These are phyloP conservation scores for Ophraella communa DNA, from an alignment of 2,888 invertebrate species.

Conservation along the genomic window DNA sequence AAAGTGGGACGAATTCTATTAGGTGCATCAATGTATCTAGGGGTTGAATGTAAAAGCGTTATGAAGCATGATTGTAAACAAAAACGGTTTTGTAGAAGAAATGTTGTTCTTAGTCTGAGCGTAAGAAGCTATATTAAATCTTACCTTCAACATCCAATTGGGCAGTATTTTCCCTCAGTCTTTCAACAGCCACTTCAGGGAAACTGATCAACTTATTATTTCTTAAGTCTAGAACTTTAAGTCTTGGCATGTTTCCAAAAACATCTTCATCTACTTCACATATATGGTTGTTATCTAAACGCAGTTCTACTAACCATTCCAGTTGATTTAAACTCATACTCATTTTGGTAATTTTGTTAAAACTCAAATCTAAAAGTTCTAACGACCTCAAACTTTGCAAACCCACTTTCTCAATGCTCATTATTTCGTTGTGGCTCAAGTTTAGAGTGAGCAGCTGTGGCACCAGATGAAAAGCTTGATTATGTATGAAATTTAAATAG, in stretches of 20 bases:
- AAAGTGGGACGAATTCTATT: no score
- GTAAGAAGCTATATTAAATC: conserved; percentile 42
- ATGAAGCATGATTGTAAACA: no score
- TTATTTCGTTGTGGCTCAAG: conserved; percentile 81
- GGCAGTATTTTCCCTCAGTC: conserved; percentile 80
- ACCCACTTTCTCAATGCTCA: conserved; percentile 77
- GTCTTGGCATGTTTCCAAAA: conserved; percentile 82
- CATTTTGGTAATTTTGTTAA: conserved; percentile 75
- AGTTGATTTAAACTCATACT: conserved; percentile 74
- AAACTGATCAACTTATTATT: conserved; percentile 79
- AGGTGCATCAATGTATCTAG: no score
- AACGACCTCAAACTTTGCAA: conserved; percentile 75
- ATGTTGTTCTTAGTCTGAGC: no score
- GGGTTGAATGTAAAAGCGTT: no score
- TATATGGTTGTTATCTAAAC: conserved; percentile 83
- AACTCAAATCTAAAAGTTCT: conserved; percentile 85
- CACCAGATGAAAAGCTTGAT: conserved; percentile 77
- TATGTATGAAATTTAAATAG: conserved; percentile 73
- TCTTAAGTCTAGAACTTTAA: conserved; percentile 79
- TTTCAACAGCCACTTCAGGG: conserved; percentile 75
- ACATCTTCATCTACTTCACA: conserved; percentile 81
- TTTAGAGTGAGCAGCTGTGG: conserved; percentile 83
- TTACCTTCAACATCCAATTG: conserved; percentile 84
- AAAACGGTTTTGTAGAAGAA: no score
- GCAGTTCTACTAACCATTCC: conserved; percentile 86